Evolutionary conservation across 2,888 invertebrate genomes (phyloP).

Genomic region (Archips crataeganus): DNA sequence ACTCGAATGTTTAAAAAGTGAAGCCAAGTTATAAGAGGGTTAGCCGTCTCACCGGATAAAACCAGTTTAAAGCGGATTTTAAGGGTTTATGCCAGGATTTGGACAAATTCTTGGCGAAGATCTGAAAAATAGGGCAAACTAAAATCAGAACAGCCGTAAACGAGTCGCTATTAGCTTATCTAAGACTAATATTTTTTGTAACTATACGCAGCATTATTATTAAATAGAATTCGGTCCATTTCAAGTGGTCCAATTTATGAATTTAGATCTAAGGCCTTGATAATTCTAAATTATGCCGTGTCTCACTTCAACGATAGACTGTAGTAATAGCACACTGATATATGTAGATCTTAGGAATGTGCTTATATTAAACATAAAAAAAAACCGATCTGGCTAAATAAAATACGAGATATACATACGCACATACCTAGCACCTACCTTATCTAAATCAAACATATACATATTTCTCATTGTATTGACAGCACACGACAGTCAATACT

Average conservation of each 20-base stretch:
- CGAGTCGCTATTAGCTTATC: too few relatives aligned
- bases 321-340: neutral
- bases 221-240: too few relatives aligned
- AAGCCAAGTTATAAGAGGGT: conserved; percentile 25
- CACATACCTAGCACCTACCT: too few relatives aligned
- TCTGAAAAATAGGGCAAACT: neutral
- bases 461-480: too few relatives aligned
- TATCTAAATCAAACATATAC: too few relatives aligned
- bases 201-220: too few relatives aligned
- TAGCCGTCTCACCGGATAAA: neutral
- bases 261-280: neutral
- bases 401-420: too few relatives aligned
- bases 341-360: neutral
- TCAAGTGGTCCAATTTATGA: too few relatives aligned
- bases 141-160: neutral
- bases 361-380: neutral
- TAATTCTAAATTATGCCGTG: too few relatives aligned
- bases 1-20: conserved; percentile 49
- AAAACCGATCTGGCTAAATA: too few relatives aligned
- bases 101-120: neutral
- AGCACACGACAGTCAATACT: too few relatives aligned
- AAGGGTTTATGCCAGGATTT: neutral
- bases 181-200: too few relatives aligned
- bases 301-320: neutral
- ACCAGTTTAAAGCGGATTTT: neutral